Evolutionary conservation across 92 coral and sea anemone species (phyloP).

Genomic region (Phymanthus crucifer): DNA sequence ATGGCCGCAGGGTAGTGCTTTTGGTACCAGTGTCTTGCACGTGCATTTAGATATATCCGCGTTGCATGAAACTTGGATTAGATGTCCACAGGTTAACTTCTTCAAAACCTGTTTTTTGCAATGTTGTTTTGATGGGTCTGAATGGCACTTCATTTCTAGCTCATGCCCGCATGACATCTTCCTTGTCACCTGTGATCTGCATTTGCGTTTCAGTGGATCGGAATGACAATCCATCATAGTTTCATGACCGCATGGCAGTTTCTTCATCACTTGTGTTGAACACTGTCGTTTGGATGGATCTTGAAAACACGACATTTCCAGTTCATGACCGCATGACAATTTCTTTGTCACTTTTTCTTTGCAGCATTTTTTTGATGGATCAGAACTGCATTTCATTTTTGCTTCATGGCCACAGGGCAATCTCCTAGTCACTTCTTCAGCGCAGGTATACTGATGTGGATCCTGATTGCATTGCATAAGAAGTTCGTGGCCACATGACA

Average conservation of each 20-base stretch:
- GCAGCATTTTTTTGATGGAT: conserved; percentile 3
- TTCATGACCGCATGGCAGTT: conserved; percentile 5
- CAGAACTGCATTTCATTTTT: conserved; percentile 10
- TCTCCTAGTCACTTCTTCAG: neutral
- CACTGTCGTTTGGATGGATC: conserved; percentile 20
- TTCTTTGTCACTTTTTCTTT: conserved; percentile 9
- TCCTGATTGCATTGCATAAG: conserved; percentile 22
- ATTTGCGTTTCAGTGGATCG: neutral
- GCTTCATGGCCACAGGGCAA: conserved; percentile 46
- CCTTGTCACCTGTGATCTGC: neutral
- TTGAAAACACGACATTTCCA: conserved; percentile 28
- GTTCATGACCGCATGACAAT: conserved; percentile 47
- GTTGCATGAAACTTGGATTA: neutral
- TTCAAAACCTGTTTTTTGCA: conserved; percentile 25
- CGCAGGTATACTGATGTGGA: neutral
- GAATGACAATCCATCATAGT: neutral
- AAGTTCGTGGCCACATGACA: conserved; percentile 34
- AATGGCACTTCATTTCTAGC: conserved; percentile 31
- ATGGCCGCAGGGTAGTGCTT: conserved; percentile 1
- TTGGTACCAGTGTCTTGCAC: neutral
- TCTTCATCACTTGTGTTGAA: neutral
- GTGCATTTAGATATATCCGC: neutral
- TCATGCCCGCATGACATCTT: conserved; percentile 39
- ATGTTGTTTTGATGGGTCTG: conserved; percentile 10
- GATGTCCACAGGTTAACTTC: conserved; percentile 32